Evolutionary conservation across 2,797 vertebrate genomes (phyloP).

Genomic region (Allobates femoralis): DNA sequence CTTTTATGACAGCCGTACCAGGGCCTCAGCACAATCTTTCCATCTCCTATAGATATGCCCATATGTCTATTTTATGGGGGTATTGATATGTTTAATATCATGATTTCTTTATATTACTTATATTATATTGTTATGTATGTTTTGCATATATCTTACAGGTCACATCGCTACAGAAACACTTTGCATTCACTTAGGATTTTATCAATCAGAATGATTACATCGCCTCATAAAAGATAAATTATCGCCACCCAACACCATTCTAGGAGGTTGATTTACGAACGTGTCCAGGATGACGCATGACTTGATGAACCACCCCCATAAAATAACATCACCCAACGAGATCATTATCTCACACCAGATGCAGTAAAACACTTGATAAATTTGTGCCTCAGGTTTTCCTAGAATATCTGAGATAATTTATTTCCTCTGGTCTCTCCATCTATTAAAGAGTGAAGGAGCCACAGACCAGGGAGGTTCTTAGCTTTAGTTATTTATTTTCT

Average conservation of each 20-base stretch:
- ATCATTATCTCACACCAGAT: slow-evolving; percentile 29
- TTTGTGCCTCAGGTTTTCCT: slow-evolving; percentile 6
- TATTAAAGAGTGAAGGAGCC: background rate
- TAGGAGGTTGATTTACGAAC: background rate
- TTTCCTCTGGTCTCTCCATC: background rate
- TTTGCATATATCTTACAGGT: background rate
- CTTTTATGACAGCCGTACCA: too few relatives aligned
- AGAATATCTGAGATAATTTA: slow-evolving; percentile 25
- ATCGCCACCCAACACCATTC: background rate
- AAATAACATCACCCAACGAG: slow-evolving; percentile 27
- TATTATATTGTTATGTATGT: too few relatives aligned
- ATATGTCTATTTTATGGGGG: too few relatives aligned
- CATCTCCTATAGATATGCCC: too few relatives aligned
- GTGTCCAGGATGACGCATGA: background rate
- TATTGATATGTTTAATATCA: too few relatives aligned
- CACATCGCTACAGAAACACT: background rate
- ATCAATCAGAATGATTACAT: slow-evolving; percentile 7
- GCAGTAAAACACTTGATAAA: slow-evolving; percentile 10
- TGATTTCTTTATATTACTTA: too few relatives aligned
- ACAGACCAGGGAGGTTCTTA: background rate
- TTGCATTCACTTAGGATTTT: background rate
- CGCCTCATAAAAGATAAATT: background rate
- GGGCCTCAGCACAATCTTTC: too few relatives aligned
- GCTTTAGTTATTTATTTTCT: background rate
- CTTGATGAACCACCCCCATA: slow-evolving; percentile 29